Conservation (phyloP, 2,888 invertebrate genomes). For the Mythimna impura region DNA sequence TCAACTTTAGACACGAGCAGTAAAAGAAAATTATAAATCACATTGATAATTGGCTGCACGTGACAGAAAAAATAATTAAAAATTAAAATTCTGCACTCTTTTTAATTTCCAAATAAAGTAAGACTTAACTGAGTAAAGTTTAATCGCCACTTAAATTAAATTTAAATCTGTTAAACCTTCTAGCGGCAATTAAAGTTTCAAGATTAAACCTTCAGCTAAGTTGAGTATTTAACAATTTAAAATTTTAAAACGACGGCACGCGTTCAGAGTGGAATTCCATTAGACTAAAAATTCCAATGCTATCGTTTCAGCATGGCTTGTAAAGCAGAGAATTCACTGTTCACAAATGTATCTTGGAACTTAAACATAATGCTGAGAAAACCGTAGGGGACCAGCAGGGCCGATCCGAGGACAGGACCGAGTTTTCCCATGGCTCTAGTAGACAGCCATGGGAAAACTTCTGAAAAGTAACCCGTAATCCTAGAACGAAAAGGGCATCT, state of each 20-base stretch:
- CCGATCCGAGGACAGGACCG: too few species aligned
- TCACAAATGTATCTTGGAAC: background rate
- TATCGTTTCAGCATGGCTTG: constrained; percentile 39
- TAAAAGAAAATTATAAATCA: background rate
- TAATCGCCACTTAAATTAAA: constrained; percentile 19
- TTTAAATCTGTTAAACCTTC: constrained; percentile 33
- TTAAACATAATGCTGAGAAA: background rate
- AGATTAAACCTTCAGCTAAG: constrained; percentile 47
- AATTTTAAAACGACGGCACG: constrained; percentile 52
- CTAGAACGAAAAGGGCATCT: too few species aligned
- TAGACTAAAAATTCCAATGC: constrained; percentile 60
- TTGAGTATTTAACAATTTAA: constrained; percentile 47
- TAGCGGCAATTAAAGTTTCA: constrained; percentile 45
- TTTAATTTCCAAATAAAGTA: constrained; percentile 4
- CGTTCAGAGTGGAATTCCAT: constrained; percentile 50
- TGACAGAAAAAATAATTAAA: background rate
- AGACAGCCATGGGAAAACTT: too few species aligned
- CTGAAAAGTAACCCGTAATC: too few species aligned
- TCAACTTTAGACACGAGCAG: too few species aligned
- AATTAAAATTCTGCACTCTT: background rate
- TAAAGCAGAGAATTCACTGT: constrained; percentile 43
- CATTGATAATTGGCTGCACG: background rate
- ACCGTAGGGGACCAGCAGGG: too few species aligned
- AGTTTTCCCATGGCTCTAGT: too few species aligned
- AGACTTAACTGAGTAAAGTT: background rate